phyloP scores from a whole-genome alignment of 2,888 invertebrate species.

The Andrena dorsata region DNA sequence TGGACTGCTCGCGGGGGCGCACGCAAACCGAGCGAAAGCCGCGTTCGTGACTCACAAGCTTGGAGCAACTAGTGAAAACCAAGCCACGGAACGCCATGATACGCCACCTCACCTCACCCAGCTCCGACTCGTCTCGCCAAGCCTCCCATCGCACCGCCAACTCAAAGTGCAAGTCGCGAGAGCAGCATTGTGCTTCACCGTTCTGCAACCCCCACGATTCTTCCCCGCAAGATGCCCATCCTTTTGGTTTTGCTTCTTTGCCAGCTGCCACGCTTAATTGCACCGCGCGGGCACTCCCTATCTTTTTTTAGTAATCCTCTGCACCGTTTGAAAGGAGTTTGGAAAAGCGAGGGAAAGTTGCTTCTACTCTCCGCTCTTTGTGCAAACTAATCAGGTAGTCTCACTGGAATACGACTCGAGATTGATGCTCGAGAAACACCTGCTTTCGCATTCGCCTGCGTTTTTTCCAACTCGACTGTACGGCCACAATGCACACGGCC shows the following conservation, averaged over 20 bases:
- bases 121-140: constrained; percentile 12
- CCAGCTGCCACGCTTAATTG: not conserved
- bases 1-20: constrained; percentile 28
- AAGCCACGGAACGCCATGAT: constrained; percentile 10
- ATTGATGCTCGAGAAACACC: not conserved
- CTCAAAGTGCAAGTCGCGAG: constrained; percentile 69
- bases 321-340: not conserved
- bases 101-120: constrained; percentile 24
- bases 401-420: too few relatives aligned
- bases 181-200: constrained; percentile 48
- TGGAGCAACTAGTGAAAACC: constrained; percentile 22
- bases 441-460: too few relatives aligned
- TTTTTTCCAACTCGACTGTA: not conserved
- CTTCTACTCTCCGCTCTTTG: not conserved
- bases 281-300: not conserved
- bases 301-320: not conserved
- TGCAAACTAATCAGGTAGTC: too few relatives aligned
- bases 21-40: constrained; percentile 50
- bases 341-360: not conserved
- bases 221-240: not conserved
- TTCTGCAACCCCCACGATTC: constrained; percentile 5
- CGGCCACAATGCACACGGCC: not conserved
- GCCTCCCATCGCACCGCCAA: constrained; percentile 52
- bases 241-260: too few relatives aligned
- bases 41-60: constrained; percentile 48